These are phyloP conservation scores for Sebastes iracundus DNA, from an alignment of 2,797 vertebrate genomes.

Conservation along the genomic window DNA sequence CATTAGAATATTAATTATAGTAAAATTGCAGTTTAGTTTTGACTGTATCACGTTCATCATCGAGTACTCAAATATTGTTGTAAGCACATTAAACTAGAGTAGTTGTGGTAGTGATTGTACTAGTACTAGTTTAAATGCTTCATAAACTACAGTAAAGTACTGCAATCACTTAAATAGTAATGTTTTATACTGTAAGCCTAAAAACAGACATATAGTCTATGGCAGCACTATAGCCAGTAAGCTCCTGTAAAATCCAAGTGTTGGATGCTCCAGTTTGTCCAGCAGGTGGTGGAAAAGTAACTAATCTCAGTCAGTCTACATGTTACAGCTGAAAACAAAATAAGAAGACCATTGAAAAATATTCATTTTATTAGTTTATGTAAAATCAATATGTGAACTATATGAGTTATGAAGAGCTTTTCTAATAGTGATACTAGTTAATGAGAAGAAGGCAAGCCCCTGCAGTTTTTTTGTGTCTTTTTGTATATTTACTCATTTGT, in stretches of 20 bases:
- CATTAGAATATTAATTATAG: too few species aligned
- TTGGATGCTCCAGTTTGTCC: constrained; percentile 7
- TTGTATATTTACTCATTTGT: too few species aligned
- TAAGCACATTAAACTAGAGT: not conserved
- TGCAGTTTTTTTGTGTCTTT: too few species aligned
- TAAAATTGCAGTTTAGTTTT: not conserved
- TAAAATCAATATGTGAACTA: not conserved
- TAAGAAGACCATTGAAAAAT: too few species aligned
- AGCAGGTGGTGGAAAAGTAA: constrained; percentile 32
- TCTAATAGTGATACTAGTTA: too few species aligned
- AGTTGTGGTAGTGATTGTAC: not conserved
- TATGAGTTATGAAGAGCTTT: not conserved
- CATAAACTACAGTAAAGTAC: not conserved
- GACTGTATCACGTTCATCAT: not conserved
- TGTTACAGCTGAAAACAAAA: not conserved
- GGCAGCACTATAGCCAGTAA: not conserved
- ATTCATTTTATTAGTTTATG: not conserved
- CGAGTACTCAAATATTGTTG: not conserved
- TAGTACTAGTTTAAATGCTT: not conserved
- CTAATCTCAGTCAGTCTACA: not conserved
- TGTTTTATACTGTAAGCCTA: not conserved
- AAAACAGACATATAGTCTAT: not conserved
- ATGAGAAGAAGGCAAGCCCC: too few species aligned
- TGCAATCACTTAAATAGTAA: not conserved
- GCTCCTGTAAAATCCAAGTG: not conserved